Evolutionary conservation across 2,888 invertebrate genomes (phyloP).

Genomic region (Sipha maydis): DNA sequence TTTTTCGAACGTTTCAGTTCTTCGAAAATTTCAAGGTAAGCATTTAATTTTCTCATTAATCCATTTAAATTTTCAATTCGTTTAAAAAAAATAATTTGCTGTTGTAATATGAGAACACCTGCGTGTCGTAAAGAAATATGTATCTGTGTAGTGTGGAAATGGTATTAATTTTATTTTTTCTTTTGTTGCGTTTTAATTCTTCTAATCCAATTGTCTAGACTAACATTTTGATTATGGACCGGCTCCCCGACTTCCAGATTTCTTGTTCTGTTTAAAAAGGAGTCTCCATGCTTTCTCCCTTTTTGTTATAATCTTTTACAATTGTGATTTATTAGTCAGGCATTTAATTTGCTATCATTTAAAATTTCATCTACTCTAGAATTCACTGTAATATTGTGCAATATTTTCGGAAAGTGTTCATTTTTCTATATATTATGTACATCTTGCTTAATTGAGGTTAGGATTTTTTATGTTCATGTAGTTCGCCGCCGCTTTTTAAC

Average conservation of each 20-base stretch:
- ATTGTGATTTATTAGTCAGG: background rate
- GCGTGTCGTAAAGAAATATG: too few species aligned
- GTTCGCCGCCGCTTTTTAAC: background rate
- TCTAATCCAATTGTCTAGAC: too few species aligned
- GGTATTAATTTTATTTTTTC: too few species aligned
- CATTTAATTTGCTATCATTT: background rate
- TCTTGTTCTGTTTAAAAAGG: background rate
- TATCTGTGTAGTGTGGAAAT: too few species aligned
- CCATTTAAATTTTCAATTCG: too few species aligned
- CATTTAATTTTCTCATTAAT: too few species aligned
- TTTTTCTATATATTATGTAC: background rate
- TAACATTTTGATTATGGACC: too few species aligned
- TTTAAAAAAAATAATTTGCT: too few species aligned
- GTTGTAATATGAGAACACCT: too few species aligned
- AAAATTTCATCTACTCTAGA: background rate
- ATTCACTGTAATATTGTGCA: background rate
- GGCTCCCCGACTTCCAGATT: too few species aligned
- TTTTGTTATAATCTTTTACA: background rate
- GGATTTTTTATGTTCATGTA: background rate
- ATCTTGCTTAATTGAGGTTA: constrained; percentile 40
- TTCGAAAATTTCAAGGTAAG: too few species aligned
- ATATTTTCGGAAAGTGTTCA: background rate
- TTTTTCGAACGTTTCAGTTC: background rate
- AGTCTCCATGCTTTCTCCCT: constrained; percentile 20
- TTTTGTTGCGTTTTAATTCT: too few species aligned